Evolutionary conservation across 2,113 vertebrate species (phyloP).

Genomic region (Chinchilla lanigera): DNA sequence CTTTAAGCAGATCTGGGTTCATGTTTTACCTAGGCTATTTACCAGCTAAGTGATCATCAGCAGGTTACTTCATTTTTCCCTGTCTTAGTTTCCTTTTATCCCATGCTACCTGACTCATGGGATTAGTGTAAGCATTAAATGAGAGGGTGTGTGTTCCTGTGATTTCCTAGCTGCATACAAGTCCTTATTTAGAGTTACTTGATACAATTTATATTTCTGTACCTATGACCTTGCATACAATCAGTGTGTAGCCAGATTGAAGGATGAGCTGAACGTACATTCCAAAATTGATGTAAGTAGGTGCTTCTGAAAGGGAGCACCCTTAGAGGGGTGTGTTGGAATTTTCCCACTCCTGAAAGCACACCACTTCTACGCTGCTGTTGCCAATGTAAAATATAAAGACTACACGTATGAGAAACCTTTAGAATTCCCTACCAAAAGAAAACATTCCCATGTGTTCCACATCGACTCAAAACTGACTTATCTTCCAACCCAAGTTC

Average conservation of each 20-base stretch:
- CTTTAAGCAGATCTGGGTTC: background rate
- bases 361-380: background rate
- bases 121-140: background rate
- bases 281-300: background rate
- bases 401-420: background rate
- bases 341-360: background rate
- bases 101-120: background rate
- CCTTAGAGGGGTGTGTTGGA: background rate
- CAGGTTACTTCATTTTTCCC: background rate
- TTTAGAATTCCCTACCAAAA: background rate
- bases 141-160: background rate
- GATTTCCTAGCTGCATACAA: background rate
- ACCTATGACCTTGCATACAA: background rate
- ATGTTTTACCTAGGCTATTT: background rate
- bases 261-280: no score
- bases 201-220: background rate
- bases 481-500: background rate
- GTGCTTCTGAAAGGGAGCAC: background rate
- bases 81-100: background rate
- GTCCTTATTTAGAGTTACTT: background rate
- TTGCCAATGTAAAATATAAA: background rate
- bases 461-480: background rate
- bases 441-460: background rate
- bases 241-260: background rate
- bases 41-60: background rate